Base-by-base conservation (phyloP, 2,888 invertebrate genomes). In the Andrena chrysosceles region DNA sequence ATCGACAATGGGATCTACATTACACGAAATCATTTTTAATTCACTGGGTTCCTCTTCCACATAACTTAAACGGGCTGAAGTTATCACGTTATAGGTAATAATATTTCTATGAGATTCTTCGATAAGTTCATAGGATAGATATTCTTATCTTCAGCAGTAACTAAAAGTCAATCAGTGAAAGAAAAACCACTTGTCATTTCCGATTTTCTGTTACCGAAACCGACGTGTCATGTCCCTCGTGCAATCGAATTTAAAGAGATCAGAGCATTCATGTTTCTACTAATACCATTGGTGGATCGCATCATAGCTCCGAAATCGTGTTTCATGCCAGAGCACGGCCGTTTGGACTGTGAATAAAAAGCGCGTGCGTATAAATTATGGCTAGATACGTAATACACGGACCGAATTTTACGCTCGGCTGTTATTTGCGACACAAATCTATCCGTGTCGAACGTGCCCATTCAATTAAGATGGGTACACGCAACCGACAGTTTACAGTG, bases 391-490 rank as follows among this genome's bases (percentile, higher is more conserved):
- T 52, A 42, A 56, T 74, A 29, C 23, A 26, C 20, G 26, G 67
- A 54, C 60, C 35, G 52, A 13, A 56, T 71, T 75, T 72, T 29
- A 49, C 74, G 31, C 31, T 31, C n/a, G n/a, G 31, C 20, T 63
- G 60, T 63, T 71, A 82, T 82, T 82, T 75, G 75, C 62, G 54
- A 62, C 42, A 80, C 42, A 75, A 68, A 83, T 71, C 62, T 59
- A 31, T 23, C 54, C 31, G 59, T 23, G 10, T 42, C 60, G 67
- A 48, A 42, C 56, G 59, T 33, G 64, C 52, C 52, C 35, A 62
- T 75, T 84, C 77, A 77, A 84, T 81, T 84, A 84, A 81, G 81
- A 77, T 63, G 54, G 74, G 71, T 75, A 84, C 72, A 75, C 73
- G 74, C 48, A 54, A 69, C 70, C 54, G 84, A 70, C 76, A 81